These are phyloP conservation scores for Zaprionus lachaisei DNA, from an alignment of 1,140 invertebrate genomes.

Conservation along the genomic window DNA sequence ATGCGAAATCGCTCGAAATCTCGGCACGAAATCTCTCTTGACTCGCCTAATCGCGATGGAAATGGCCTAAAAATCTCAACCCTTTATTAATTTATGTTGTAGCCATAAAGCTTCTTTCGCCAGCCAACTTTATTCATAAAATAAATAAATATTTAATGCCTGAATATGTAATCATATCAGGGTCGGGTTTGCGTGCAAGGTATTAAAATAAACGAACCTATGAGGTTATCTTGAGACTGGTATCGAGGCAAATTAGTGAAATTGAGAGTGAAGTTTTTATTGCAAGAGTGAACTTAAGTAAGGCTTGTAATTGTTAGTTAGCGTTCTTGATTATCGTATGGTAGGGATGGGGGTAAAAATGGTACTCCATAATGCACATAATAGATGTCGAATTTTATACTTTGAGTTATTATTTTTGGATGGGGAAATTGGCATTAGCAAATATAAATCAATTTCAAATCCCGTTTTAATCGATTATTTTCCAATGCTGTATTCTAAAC, in stretches of 20 bases:
- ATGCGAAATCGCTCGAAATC: constrained; percentile 48
- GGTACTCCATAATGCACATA: too few relatives aligned
- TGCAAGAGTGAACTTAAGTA: background rate
- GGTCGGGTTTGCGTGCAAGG: background rate
- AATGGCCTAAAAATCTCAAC: constrained; percentile 57
- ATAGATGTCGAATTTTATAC: too few relatives aligned
- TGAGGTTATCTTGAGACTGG: background rate
- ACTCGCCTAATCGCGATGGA: constrained; percentile 68
- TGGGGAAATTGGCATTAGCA: too few relatives aligned
- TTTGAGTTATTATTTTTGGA: too few relatives aligned
- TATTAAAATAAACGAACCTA: background rate
- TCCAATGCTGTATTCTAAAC: too few relatives aligned
- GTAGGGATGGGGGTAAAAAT: background rate
- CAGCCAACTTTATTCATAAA: constrained; percentile 3
- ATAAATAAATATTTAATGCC: constrained; percentile 9
- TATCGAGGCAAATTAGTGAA: background rate
- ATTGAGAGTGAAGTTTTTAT: constrained; percentile 4
- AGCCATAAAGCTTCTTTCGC: background rate
- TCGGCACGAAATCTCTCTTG: constrained; percentile 59
- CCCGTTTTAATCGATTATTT: too few relatives aligned
- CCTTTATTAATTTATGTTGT: constrained; percentile 46
- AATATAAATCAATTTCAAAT: too few relatives aligned
- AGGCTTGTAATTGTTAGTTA: background rate
- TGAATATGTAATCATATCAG: constrained; percentile 2
- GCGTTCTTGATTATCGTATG: background rate